phyloP scores from a whole-genome alignment of 2,797 vertebrate genomes.

The Myotis vivesi region DNA sequence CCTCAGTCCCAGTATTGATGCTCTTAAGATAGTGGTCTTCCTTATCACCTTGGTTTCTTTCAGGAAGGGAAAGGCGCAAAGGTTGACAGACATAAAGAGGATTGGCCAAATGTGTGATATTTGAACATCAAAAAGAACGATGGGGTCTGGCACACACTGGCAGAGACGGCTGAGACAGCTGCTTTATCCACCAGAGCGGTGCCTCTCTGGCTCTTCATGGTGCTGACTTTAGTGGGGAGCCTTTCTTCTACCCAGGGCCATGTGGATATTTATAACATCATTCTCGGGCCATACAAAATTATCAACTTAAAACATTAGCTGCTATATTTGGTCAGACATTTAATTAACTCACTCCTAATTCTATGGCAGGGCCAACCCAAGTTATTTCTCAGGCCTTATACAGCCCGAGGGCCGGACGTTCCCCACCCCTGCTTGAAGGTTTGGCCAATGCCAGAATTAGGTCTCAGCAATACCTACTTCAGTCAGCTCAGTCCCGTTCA shows the following conservation, averaged over 20 bases:
- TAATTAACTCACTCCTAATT: too few species aligned
- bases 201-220: conserved; percentile 69
- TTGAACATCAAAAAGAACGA: neutral
- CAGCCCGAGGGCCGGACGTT: too few species aligned
- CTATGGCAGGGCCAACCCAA: too few species aligned
- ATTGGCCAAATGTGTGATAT: neutral
- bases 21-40: neutral
- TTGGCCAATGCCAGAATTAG: conserved; percentile 55
- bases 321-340: too few species aligned
- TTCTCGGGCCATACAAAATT: too few species aligned
- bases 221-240: conserved; percentile 55
- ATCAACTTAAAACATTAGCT: too few species aligned
- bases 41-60: neutral
- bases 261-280: too few species aligned
- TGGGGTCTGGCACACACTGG: conserved; percentile 65
- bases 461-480: conserved; percentile 37
- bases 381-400: too few species aligned
- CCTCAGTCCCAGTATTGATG: neutral
- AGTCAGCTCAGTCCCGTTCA: conserved; percentile 17
- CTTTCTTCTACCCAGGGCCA: too few species aligned
- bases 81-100: neutral
- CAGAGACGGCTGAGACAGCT: conserved; percentile 68
- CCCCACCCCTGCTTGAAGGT: neutral
- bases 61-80: neutral
- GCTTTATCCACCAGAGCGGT: conserved; percentile 71